Evolutionary conservation across 2,888 invertebrate species (phyloP), one percentile per base, ranked within the genome.

Genomic region (Clusia tigrina): DNA sequence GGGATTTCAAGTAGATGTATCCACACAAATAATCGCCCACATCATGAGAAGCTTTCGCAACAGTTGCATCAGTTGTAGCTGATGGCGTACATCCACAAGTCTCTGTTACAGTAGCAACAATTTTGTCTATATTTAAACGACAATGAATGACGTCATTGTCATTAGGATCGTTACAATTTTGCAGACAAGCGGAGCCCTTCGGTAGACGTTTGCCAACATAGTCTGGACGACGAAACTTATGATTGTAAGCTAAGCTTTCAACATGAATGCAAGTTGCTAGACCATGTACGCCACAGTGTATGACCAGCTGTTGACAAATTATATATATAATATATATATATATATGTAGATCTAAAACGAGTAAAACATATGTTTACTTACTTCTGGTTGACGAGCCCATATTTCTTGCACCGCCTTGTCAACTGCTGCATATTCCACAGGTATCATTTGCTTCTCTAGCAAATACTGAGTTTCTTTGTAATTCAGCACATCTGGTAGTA

Each of bases 1-100:
- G 81, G 0, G 93, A 93, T 62, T 88, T 88, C 75, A 89, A 89
- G 83, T 89, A 93, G 62, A 88, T 90, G 77, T 90, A 94, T 75
- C 93, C 93, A 79, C 94, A 94, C 3, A 94, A 83, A 79, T 90
- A 94, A 77, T 89, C 86, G 59, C 83, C 83, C 1, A 82, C 80
- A 63, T 83, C 77, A 26, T 76, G 73, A 0, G 83, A 83, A 1
- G 65, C 71, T 56, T 62, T 68, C 0, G 73, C 71, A 58, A 67
- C 58, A 24, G 38, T 58, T 2, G 59, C 58, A 1, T 38, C 18
- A 15, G n/a, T 22, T 5, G 56, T 38, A 10, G 70, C 60, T 1
- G 74, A 64, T 17, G 73, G 70, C 2, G 71, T 69, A 42, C 75
- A 74, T n/a, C 65, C 71, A 60, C 80, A 82, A 15, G 56, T 63